Conservation (phyloP, 2,797 vertebrate genomes). For the Natrix natrix region DNA sequence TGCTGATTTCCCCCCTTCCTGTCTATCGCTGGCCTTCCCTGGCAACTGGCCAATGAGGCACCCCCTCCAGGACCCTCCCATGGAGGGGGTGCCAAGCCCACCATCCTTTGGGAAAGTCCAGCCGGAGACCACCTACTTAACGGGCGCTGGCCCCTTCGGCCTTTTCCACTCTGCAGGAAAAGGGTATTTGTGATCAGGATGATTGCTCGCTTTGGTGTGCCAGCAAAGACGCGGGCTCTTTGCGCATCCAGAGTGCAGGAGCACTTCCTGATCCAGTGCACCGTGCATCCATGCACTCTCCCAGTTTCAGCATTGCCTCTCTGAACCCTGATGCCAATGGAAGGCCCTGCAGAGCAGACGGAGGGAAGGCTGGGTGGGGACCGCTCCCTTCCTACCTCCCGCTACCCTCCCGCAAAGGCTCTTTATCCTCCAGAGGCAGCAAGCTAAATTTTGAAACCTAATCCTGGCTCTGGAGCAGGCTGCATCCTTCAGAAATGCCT, state of each 20-base stretch:
- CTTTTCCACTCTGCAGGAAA: background rate
- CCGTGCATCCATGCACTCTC: background rate
- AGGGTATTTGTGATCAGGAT: background rate
- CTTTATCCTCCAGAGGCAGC: constrained; percentile 52
- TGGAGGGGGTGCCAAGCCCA: constrained; percentile 38
- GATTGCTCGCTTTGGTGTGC: too few relatives aligned
- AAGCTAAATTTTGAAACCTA: constrained; percentile 68
- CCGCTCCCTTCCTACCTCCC: background rate
- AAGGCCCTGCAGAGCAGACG: background rate
- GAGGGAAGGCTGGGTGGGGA: background rate
- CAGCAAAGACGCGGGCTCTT: background rate
- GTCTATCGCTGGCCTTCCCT: too few relatives aligned
- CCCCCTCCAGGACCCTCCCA: constrained; percentile 43
- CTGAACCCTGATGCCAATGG: background rate
- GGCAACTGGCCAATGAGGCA: background rate
- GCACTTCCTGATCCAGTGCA: background rate
- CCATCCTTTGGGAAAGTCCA: constrained; percentile 16
- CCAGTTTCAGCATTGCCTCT: background rate
- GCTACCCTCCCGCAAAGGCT: constrained; percentile 10
- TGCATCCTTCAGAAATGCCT: constrained; percentile 70
- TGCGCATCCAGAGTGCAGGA: background rate
- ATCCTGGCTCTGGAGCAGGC: constrained; percentile 74
- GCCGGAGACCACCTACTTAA: background rate
- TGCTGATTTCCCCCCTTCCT: constrained; percentile 21
- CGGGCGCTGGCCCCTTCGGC: background rate